Base-by-base conservation (phyloP, 2,797 vertebrate species). In the Ambastaia sidthimunki region DNA sequence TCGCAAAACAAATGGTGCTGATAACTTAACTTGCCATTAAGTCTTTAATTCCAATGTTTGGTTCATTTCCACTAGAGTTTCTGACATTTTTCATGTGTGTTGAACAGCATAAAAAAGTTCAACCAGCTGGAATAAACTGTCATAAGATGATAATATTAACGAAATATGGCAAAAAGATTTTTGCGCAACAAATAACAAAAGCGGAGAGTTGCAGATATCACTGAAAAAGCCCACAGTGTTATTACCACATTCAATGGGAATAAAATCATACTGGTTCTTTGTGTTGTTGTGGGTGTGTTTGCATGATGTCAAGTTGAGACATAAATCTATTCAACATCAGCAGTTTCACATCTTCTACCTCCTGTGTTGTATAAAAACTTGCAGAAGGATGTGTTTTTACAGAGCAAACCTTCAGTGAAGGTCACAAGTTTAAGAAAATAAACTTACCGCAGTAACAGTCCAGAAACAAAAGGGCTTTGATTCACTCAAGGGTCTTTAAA, bases 371-470 rank as follows among this genome's bases (percentile, higher is more conserved):
- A 9, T 12, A 15, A 7, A 28, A 28, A 5, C 18, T 19, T 19
- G 7, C 0, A 23, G 50, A 25, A 47, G 74, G 74, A 67, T 68
- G 63, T 57, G 50, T 31, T 68, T 76, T 68, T 15, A 28, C 10
- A 59, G 44, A 59, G 12, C 18, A 57, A 54, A 68, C 67, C 74
- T n/a, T 19, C 28, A 57, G 21, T 41, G 52, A 41, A 15, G 21
- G 23, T 28, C 19, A 5, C 25, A 21, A 0, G 47, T 21, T 54
- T 54, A 75, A 54, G 60, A 15, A 12, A 34, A 75, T 23, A 28
- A 50, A 67, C 23, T 5, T n/a, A 54, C 54, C 21, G 19, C 50
- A 60, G 57, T 60, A 13, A 59, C 44, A 47, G 34, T 15, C 44
- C 11, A n/a, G 44, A 6, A 7, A 37, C 5, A 57, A 37, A 55